Conservation (phyloP, 2,797 vertebrate genomes). For the Tapera naevia region DNA sequence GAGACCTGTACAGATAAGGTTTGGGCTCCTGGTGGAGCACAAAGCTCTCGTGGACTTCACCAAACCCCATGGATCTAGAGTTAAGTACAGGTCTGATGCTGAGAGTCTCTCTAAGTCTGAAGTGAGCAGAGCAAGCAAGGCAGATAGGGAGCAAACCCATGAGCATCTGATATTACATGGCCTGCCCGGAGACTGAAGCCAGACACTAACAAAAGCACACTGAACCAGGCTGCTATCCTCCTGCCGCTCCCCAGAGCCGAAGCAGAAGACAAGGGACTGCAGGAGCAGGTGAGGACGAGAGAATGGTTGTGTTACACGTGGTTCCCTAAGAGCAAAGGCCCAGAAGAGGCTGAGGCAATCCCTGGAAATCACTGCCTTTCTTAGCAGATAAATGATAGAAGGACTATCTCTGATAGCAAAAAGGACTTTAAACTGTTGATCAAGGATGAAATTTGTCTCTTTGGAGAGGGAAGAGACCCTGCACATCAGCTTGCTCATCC, state of each 20-base stretch:
- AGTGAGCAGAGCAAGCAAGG: neutral
- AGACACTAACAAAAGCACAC: neutral
- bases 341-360: neutral
- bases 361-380: neutral
- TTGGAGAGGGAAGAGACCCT: neutral
- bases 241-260: neutral
- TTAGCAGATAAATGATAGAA: neutral
- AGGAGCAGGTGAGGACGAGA: neutral
- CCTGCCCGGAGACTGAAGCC: neutral
- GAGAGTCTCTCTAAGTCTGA: neutral
- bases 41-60: neutral
- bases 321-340: neutral
- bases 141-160: neutral
- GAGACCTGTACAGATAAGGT: neutral
- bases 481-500: neutral
- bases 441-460: neutral
- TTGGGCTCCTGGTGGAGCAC: neutral
- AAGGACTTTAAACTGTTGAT: neutral
- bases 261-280: neutral
- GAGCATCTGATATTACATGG: neutral
- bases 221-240: neutral
- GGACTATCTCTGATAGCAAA: neutral
- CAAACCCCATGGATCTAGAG: rapidly evolving
- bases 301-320: neutral
- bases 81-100: neutral